Evolutionary conservation across 2,113 vertebrate genomes (phyloP), one percentile per base, ranked within the genome.

Genomic region (Brienomyrus brachyistius): DNA sequence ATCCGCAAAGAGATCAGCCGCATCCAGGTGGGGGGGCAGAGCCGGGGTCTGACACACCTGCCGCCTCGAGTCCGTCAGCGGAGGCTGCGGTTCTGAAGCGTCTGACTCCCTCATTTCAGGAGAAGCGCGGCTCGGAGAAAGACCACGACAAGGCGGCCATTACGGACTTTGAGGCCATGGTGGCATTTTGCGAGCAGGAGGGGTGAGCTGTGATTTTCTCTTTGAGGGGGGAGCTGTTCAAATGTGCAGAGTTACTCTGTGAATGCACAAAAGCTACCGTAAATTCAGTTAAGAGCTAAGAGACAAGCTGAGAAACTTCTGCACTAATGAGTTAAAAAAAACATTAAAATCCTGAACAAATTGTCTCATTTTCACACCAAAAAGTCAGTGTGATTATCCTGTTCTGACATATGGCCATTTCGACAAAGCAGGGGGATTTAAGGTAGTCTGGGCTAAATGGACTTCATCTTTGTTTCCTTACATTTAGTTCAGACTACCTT

Each of bases 81-180:
- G 19, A n/a, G 40, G 19, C 82, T 0, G 0, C 21, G 3, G 23
- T 84, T n/a, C 82, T 47, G 82, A 47, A 47, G 82, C 40, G 54
- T 62, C 1, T 88, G 8, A 13, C 54, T 88, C 52, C 48, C 19
- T 21, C 54, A n/a, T 15, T 54, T 23, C 93, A 99, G 98, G 95
- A 94, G 89, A 98, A 98, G 91, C 96, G 97, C 23, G 98, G 98
- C 80, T 94, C 93, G 74, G 92, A 94, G 35, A 99, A 97, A 91
- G 96, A 97, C 1, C 92, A 93, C 0, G 98, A 99, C 92, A 98
- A 97, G 95, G 91, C 96, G 1, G 89, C 94, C 84, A 89, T 99
- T 54, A 91, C 89, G 43, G 97, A 97, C 91, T 99, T 99, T 89
- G 96, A 98, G 88, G 96, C 97, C 90, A 96, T 99, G 95, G 97